phyloP scores from a whole-genome alignment of 2,888 invertebrate species.

The Buathra laborator region DNA sequence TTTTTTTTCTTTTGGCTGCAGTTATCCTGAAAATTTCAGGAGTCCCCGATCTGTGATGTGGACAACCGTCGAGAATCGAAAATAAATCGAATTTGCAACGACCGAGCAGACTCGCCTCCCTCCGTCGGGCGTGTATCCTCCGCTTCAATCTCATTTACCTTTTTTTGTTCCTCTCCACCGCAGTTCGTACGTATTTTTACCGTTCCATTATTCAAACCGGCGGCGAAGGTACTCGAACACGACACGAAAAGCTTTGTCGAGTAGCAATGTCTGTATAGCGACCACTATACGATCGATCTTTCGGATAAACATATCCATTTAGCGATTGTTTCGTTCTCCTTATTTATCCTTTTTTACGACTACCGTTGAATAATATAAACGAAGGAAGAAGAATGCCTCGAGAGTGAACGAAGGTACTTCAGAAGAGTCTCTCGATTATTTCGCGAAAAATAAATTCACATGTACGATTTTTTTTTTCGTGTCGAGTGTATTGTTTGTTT shows the following conservation, averaged over 20 bases:
- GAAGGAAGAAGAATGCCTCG: background rate
- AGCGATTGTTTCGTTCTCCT: slow-evolving; percentile 6
- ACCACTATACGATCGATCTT: background rate
- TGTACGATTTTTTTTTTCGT: too few species aligned
- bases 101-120: slow-evolving; percentile 14
- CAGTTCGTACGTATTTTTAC: too few species aligned
- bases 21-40: background rate
- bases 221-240: background rate
- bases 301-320: slow-evolving; percentile 38
- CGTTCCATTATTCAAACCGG: too few species aligned
- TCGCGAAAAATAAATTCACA: background rate
- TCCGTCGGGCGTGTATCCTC: background rate
- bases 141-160: slow-evolving; percentile 31
- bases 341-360: background rate
- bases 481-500: too few species aligned
- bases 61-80: slow-evolving; percentile 41
- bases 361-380: background rate
- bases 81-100: slow-evolving; percentile 51
- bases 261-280: background rate
- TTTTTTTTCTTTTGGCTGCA: background rate
- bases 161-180: background rate
- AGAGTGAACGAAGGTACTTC: slow-evolving; percentile 22
- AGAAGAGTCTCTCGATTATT: slow-evolving; percentile 27
- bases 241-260: background rate
- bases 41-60: slow-evolving; percentile 14